Evolutionary conservation across 2,797 vertebrate genomes (phyloP).

Genomic region (Micrastur ruficollis): DNA sequence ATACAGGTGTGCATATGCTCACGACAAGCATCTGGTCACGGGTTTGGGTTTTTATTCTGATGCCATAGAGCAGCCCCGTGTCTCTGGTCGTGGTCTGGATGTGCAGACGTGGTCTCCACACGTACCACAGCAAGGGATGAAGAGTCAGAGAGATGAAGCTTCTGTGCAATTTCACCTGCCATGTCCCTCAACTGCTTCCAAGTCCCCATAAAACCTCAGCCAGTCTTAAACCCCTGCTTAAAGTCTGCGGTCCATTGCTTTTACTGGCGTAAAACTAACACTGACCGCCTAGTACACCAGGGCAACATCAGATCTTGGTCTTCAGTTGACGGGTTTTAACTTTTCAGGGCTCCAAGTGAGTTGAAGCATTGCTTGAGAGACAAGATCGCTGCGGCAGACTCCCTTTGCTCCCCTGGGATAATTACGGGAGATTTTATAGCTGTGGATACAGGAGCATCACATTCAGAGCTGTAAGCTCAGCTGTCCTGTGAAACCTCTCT

Average conservation of each 20-base stretch:
- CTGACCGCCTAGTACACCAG: background rate
- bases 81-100: background rate
- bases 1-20: fast-evolving
- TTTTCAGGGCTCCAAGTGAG: background rate
- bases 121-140: background rate
- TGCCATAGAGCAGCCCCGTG: background rate
- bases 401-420: background rate
- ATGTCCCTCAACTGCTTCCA: background rate
- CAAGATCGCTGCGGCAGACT: fast-evolving
- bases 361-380: fast-evolving
- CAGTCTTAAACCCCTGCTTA: background rate
- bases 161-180: background rate
- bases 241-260: background rate
- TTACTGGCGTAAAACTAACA: background rate
- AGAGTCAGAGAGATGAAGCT: background rate
- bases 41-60: background rate
- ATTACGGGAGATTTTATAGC: background rate
- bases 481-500: background rate
- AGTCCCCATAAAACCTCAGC: background rate
- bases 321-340: background rate
- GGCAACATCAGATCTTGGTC: background rate
- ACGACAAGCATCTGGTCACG: no score
- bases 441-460: background rate
- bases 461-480: background rate
- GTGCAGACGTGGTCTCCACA: background rate